A percentile compares a stretch with the other conserved stretches of the same genome.
phyloP scores from a whole-genome alignment of 2,113 vertebrate species.

The Eclectus roratus region DNA sequence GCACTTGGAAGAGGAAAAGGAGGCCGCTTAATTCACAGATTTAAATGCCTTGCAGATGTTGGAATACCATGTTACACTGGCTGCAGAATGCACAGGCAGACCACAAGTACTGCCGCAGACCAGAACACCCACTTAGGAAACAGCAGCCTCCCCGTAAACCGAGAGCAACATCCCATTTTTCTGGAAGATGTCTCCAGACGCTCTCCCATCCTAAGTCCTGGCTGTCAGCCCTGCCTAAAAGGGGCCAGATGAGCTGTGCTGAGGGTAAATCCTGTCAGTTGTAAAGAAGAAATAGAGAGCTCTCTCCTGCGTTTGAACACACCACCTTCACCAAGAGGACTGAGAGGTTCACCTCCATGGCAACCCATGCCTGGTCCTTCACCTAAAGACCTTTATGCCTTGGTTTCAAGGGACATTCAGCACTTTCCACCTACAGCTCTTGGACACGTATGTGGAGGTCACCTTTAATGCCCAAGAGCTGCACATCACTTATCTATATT shows the following conservation, averaged over 20 bases:
- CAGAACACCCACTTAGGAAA: slow-evolving; percentile 35
- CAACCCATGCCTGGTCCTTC: rapidly evolving
- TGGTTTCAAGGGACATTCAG: not conserved
- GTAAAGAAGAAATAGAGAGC: not conserved
- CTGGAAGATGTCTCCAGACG: not conserved
- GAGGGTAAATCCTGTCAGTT: not conserved
- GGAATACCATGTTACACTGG: not conserved
- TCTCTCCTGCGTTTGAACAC: not conserved
- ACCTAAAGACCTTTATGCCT: not conserved
- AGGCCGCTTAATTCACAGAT: not conserved
- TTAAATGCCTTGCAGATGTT: slow-evolving; percentile 70
- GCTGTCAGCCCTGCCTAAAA: not conserved
- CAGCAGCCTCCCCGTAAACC: not conserved
- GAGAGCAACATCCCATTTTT: not conserved
- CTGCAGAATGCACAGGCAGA: slow-evolving; percentile 17
- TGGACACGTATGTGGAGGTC: rapidly evolving
- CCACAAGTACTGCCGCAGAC: not conserved
- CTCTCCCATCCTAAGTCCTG: not conserved
- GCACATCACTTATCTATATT: rapidly evolving
- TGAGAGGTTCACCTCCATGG: not conserved
- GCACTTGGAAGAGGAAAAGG: not conserved
- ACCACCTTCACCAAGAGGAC: not conserved
- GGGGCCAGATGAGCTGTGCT: rapidly evolving
- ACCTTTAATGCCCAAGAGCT: not conserved
- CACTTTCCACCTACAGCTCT: not conserved